Base-by-base conservation (phyloP, 1,140 invertebrate genomes). In the Chrysopa pallens region DNA sequence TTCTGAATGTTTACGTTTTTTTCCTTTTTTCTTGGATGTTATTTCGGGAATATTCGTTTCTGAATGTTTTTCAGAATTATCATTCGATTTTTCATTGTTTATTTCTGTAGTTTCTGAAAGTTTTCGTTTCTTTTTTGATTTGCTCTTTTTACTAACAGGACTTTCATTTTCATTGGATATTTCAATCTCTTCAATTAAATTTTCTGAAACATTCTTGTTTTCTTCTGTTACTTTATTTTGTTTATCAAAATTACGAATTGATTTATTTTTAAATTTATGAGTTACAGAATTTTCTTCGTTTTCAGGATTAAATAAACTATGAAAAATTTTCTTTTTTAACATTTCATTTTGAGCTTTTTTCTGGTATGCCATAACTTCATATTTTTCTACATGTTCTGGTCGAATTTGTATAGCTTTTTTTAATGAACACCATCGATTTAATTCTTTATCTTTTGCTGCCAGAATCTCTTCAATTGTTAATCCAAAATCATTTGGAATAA, bases 401-500 rank as follows among this genome's bases (percentile, higher is more conserved):
- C 84, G 71, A 50, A 83, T 74, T 55, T 84, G 78, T n/a, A 80
- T 69, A 8, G 87, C 78, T 64, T 88, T 93, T 61, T 91, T 94
- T 4, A 98, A 59, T 1, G 91, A 86, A 54, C 80, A 88, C 94
- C 94, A 98, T 48, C 76, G 74, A 56, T 98, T 97, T 5, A 98
- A 64, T 64, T 97, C 92, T 53, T 77, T 81, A 55, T 96, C 91
- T 56, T 90, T 80, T 31, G 89, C 86, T 52, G 74, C 63, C 45
- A 98, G 66, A 57, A 98, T 90, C 84, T 97, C 93, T 54, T 92
- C 87, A 42, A 82, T 66, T 23, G 75, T 76, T n/a, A 98, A 64
- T 2, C 94, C 94, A 67, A 83, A 98, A 63, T 83, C 74, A 65
- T 96, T 96, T 1, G 90, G 76, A 15, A 79, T 66, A 4, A 91